Base-by-base conservation (phyloP, 2,888 invertebrate genomes). In the Phalera bucephala region DNA sequence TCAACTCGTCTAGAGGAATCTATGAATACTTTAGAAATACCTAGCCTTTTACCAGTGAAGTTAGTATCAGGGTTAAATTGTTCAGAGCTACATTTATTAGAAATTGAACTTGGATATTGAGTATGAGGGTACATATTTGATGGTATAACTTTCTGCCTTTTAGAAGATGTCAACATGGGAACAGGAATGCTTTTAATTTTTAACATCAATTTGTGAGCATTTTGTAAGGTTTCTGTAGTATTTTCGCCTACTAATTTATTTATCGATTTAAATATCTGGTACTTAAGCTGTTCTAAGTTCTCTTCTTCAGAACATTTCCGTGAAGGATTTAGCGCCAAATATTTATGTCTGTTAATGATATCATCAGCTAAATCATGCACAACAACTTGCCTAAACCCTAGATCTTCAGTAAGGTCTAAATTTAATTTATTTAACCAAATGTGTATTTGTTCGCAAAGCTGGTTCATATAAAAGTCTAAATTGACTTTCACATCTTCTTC, bases 211-310 rank as follows among this genome's bases (percentile, higher is more conserved):
- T 72, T 64, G 0, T 59, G 43, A 4, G 79, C 80, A 40, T 65
- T 47, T 3, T 60, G 42, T 19, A 78, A 54, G 1, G 64, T 64
- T 12, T 66, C 52, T 7, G 56, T 45, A 31, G 70, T 67, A n/a
- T 72, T 48, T 40, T 70, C 68, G 1, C 67, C 66, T 0, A 63
- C 53, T 10, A 80, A 45, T 49, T 77, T 81, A 32, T 73, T 71
- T 2, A 79, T 62, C 74, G 75, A 80, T 60, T 82, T 83, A 35
- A 76, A 80, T 42, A 85, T 79, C 29, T 78, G 77, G 61, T 74
- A 80, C 39, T 73, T 80, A 5, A 84, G 59, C 53, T 77, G 55
- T 44, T 83, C 79, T 21, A 80, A 32, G 44, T 85, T 84, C 26
- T 69, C 65, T 42, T 55, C 50, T 1, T 65, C 52, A 6, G 62